phyloP scores from a whole-genome alignment of 2,113 vertebrate genomes.

The Carettochelys insculpta region DNA sequence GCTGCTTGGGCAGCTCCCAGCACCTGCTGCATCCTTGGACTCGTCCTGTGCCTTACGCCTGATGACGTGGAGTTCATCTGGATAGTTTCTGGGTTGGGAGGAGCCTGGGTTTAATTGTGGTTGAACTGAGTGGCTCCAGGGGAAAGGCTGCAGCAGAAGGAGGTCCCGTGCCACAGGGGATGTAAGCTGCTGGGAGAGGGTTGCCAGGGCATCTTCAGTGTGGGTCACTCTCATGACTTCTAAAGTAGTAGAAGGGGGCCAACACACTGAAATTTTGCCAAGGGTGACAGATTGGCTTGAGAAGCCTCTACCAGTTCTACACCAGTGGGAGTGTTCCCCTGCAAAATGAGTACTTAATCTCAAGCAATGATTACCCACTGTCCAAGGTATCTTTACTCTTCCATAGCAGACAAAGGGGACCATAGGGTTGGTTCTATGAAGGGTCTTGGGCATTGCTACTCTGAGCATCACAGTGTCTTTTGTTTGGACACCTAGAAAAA shows the following conservation, averaged over 20 bases:
- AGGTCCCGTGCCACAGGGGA: fast-evolving
- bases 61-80: background rate
- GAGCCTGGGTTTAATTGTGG: background rate
- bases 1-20: background rate
- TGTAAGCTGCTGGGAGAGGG: fast-evolving
- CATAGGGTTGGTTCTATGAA: background rate
- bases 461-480: background rate
- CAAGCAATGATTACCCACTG: background rate
- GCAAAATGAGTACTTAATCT: background rate
- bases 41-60: background rate
- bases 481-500: background rate
- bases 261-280: background rate
- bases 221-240: background rate
- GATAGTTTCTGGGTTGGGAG: background rate
- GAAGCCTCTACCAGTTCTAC: background rate
- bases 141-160: background rate
- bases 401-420: background rate
- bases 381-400: background rate
- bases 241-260: background rate
- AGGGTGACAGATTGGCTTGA: background rate
- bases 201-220: background rate
- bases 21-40: background rate
- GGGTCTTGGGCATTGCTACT: background rate
- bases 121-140: background rate
- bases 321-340: background rate